Base-by-base conservation (phyloP, 2,888 invertebrate genomes). In the Pseudococcus longispinus region DNA sequence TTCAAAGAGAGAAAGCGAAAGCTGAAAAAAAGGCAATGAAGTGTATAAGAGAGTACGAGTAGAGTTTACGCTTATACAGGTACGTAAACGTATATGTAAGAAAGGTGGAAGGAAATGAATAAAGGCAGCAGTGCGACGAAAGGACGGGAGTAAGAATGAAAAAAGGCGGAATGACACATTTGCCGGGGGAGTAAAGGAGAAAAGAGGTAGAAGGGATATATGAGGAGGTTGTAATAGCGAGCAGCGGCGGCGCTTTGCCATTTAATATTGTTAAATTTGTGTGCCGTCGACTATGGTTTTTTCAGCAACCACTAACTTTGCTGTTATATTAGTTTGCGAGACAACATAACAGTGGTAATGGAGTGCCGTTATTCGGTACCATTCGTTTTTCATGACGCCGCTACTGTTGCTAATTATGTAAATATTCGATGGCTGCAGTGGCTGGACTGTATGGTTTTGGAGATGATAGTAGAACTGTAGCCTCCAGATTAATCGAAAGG, bases 381-480 rank as follows among this genome's bases (percentile, higher is more conserved):
- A 46, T 85, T 85, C 85, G 85, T 74, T 77, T 65, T 29, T 85
- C 20, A 26, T 77, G 77, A 74, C 77, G 74, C 29, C 46, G 85
- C 77, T 29, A 46, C 84, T 37, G 32, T 84, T 51, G 44, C 44
- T 74, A 29, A 85, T 74, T 37, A 77, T 77, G 51, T 77, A 70
- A 74, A 42, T 77, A 77, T 85, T 44, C 85, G 77, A 95, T 95
- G 95, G 95, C 95, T 90, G 95, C 95, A 89, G 95, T 95, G 90
- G 95, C 95, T 90, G 95, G 95, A 90, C 93, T 95, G 88, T 95
- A 95, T 91, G 95, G 95, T 90, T 93, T 95, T 90, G 94, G 95
- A 90, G 95, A 95, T 91, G 95, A 95, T 90, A 92, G 92, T 90
- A 93, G 95, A 92, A 89, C 92, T 91, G 87, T 88, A 55, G 88